phyloP scores from a whole-genome alignment of 1,140 invertebrate genomes.

The Leptoteleia sp. region DNA sequence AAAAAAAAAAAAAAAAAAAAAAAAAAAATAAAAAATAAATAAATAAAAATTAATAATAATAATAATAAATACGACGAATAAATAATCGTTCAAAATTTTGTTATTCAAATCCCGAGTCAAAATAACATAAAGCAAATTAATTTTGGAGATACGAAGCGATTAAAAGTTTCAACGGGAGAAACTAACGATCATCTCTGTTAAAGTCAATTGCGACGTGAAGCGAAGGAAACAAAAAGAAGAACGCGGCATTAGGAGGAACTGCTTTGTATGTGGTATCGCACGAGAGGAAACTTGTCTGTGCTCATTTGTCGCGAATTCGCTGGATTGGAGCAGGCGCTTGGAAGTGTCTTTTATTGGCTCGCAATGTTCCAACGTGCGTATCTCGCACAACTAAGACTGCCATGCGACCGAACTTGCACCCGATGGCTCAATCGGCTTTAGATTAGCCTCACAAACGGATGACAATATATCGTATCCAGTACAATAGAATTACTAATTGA shows the following conservation, averaged over 20 bases:
- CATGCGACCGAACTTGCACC: constrained; percentile 9
- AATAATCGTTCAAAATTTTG: too few species aligned
- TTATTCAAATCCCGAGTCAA: constrained; percentile 1
- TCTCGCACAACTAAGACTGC: constrained; percentile 30
- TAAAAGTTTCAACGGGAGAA: constrained; percentile 30
- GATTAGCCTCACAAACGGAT: constrained; percentile 36
- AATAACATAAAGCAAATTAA: constrained; percentile 3
- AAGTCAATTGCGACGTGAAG: constrained; percentile 42
- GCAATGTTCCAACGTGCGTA: constrained; percentile 59
- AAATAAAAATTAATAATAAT: background rate
- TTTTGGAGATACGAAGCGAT: constrained; percentile 17
- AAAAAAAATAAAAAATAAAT: too few species aligned
- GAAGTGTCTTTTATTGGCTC: constrained; percentile 74
- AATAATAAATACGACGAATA: too few species aligned
- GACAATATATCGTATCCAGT: constrained; percentile 36
- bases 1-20: too few species aligned
- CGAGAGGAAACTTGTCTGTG: constrained; percentile 74
- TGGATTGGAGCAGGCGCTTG: constrained; percentile 73
- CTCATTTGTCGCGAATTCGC: constrained; percentile 76
- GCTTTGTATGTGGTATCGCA: constrained; percentile 47
- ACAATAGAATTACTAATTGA: constrained; percentile 53
- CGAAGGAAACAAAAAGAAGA: constrained; percentile 47
- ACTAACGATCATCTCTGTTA: constrained; percentile 37
- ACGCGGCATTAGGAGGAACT: constrained; percentile 20
- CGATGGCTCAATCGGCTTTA: constrained; percentile 39